These are phyloP conservation scores for Andrena flavipes DNA, from an alignment of 2,888 invertebrate species.

Conservation along the genomic window DNA sequence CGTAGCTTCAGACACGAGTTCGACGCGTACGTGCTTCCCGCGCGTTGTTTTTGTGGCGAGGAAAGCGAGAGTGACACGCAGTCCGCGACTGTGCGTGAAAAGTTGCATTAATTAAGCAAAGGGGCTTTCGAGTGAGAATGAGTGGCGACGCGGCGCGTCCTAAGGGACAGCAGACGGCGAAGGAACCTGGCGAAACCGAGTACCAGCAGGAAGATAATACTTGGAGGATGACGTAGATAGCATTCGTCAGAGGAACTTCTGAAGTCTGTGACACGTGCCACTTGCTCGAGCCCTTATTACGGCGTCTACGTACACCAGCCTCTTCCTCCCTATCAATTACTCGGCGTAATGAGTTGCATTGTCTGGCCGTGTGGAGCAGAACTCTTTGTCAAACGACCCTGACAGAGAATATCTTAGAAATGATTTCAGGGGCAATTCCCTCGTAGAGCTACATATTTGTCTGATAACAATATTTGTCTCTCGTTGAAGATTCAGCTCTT, in stretches of 20 bases:
- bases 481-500: not conserved
- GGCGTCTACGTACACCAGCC: slow-evolving; percentile 14
- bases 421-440: too few relatives aligned
- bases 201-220: slow-evolving; percentile 35
- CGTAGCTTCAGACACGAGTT: slow-evolving; percentile 11
- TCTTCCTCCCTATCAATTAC: slow-evolving; percentile 38
- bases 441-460: not conserved
- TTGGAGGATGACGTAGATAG: slow-evolving; percentile 32
- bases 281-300: slow-evolving; percentile 35
- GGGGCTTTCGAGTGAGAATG: slow-evolving; percentile 43
- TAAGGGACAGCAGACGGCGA: slow-evolving; percentile 22
- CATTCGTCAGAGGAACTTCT: slow-evolving; percentile 42
- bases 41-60: slow-evolving; percentile 64
- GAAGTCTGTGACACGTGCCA: slow-evolving; percentile 39
- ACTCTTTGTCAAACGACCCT: not conserved
- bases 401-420: not conserved
- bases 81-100: slow-evolving; percentile 64
- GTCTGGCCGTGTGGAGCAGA: not conserved
- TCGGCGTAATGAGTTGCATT: slow-evolving; percentile 21
- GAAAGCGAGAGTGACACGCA: slow-evolving; percentile 56
- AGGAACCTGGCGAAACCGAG: slow-evolving; percentile 12
- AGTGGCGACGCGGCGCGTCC: slow-evolving; percentile 23
- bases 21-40: slow-evolving; percentile 41
- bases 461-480: not conserved
- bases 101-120: slow-evolving; percentile 79